These are phyloP conservation scores for Elgaria multicarinata DNA, from an alignment of 2,113 vertebrate genomes.

Conservation along the genomic window DNA sequence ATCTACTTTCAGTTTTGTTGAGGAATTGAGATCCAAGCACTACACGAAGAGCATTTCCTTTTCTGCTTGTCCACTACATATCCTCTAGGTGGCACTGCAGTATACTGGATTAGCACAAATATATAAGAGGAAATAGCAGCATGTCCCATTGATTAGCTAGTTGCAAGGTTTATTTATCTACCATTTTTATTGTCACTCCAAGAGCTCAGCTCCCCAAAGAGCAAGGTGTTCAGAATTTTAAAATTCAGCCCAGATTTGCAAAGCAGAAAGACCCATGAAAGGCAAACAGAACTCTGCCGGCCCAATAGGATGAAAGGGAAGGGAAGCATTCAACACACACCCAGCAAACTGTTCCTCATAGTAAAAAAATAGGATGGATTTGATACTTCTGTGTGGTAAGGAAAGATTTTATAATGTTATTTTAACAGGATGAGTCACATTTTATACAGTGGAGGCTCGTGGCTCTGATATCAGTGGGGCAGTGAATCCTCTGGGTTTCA, in stretches of 20 bases:
- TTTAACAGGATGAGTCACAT: neutral
- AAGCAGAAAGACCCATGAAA: neutral
- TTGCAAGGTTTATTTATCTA: neutral
- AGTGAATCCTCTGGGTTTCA: too few species aligned
- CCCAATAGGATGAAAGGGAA: neutral
- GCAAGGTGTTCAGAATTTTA: neutral
- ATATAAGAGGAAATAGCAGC: too few species aligned
- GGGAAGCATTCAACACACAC: neutral
- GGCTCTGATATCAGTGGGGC: too few species aligned
- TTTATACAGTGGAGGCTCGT: too few species aligned
- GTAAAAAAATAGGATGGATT: neutral
- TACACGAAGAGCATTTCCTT: too few species aligned
- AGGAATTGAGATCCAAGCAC: too few species aligned
- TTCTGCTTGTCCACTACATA: too few species aligned
- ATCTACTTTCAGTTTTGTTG: too few species aligned
- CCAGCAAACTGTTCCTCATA: neutral
- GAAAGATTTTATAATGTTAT: neutral
- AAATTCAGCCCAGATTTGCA: neutral
- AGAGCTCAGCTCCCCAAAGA: neutral
- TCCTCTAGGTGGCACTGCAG: too few species aligned
- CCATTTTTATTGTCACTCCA: neutral
- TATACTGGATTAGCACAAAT: too few species aligned
- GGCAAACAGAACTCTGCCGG: conserved; percentile 15
- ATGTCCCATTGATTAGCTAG: neutral
- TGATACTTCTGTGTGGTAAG: neutral